Conservation (phyloP, 2,113 vertebrate genomes). For the Thomomys bottae region DNA sequence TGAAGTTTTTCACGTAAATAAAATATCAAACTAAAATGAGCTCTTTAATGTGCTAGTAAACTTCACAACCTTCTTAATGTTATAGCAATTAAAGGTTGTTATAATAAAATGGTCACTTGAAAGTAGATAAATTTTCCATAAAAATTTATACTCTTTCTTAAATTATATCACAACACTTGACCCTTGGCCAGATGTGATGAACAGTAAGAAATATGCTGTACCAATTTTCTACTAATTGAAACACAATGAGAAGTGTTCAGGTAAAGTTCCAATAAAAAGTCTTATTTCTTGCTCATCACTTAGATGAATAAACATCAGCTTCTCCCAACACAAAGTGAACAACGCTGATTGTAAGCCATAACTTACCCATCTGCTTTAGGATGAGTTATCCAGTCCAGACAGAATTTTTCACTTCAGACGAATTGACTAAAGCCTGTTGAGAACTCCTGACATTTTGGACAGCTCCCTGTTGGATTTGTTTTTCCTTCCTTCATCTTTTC, state of each 20-base stretch:
- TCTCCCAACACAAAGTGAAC: slow-evolving; percentile 40
- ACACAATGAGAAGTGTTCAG: slow-evolving; percentile 16
- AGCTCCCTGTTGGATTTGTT: slow-evolving; percentile 19
- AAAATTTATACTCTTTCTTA: neutral
- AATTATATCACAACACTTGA: slow-evolving; percentile 32
- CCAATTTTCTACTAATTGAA: slow-evolving; percentile 57
- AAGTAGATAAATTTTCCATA: neutral
- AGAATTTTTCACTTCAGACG: neutral
- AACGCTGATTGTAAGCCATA: neutral
- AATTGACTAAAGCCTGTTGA: neutral
- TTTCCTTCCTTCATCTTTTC: too few species aligned
- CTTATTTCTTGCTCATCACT: neutral
- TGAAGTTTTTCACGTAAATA: slow-evolving; percentile 34
- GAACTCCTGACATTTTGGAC: slow-evolving; percentile 23
- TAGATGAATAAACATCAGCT: neutral
- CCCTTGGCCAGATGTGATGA: slow-evolving; percentile 16
- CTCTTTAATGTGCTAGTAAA: neutral
- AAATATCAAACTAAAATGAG: slow-evolving; percentile 45
- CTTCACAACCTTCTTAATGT: slow-evolving; percentile 5
- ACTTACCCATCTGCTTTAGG: neutral
- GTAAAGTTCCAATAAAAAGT: slow-evolving; percentile 44
- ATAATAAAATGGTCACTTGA: slow-evolving; percentile 11
- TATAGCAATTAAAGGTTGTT: neutral
- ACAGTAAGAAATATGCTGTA: slow-evolving; percentile 10
- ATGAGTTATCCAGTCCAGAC: slow-evolving; percentile 18